Evolutionary conservation across 2,888 invertebrate species (phyloP).

Genomic region (Zelleria hepariella): DNA sequence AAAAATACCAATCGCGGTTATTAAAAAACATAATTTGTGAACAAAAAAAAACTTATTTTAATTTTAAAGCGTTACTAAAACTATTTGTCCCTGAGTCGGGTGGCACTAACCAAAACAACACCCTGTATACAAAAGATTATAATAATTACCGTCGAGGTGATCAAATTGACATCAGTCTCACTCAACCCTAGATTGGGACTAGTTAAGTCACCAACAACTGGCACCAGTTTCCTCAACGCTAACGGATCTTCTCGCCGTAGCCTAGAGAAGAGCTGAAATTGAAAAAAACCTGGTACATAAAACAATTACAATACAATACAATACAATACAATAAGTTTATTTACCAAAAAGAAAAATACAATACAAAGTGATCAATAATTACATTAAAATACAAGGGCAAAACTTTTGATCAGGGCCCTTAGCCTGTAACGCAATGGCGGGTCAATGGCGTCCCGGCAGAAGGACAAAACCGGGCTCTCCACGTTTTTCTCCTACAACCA

Average conservation of each 20-base stretch:
- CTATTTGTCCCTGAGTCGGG: background rate
- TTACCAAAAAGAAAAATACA: too few relatives aligned
- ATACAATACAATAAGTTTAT: too few relatives aligned
- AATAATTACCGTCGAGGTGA: constrained; percentile 24
- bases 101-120: background rate
- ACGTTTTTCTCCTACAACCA: too few relatives aligned
- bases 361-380: too few relatives aligned
- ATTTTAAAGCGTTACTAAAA: background rate
- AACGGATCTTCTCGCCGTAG: constrained; percentile 75
- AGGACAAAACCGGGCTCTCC: too few relatives aligned
- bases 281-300: constrained; percentile 14
- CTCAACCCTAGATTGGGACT: constrained; percentile 81
- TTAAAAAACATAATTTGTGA: too few relatives aligned
- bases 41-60: too few relatives aligned
- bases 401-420: too few relatives aligned
- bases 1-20: too few relatives aligned
- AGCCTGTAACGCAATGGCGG: too few relatives aligned
- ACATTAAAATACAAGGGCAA: background rate
- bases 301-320: constrained; percentile 9
- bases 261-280: constrained; percentile 77
- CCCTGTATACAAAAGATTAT: background rate
- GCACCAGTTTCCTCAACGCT: constrained; percentile 76
- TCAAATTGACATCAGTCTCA: constrained; percentile 58
- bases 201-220: constrained; percentile 83
- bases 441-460: too few relatives aligned